Percentiles rank a stretch among this genome's conserved stretches.
Evolutionary conservation across 2,797 vertebrate genomes (phyloP).

Genomic region (Sebastiscus albofasciatus): DNA sequence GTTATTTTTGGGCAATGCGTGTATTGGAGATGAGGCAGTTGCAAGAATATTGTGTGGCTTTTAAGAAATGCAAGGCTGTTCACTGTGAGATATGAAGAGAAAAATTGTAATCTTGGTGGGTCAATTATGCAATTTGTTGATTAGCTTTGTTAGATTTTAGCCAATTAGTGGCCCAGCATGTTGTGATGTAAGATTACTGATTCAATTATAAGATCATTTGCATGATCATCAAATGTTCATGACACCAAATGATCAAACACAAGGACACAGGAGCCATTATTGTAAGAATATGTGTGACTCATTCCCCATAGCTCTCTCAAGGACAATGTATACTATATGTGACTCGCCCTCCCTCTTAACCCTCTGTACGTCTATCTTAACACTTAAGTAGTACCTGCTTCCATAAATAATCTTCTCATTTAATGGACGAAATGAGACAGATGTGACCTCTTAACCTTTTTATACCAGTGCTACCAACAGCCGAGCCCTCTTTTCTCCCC

Average conservation of each 20-base stretch:
- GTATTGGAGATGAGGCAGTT: background rate
- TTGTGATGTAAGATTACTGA: background rate
- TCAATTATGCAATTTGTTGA: background rate
- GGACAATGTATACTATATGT: constrained; percentile 5
- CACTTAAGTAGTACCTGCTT: background rate
- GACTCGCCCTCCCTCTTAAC: background rate
- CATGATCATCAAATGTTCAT: background rate
- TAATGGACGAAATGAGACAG: constrained; percentile 35
- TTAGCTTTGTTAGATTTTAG: background rate
- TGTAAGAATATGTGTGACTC: constrained; percentile 23
- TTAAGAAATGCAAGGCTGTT: background rate
- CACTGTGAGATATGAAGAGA: background rate
- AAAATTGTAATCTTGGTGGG: background rate
- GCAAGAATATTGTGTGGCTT: background rate
- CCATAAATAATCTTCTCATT: constrained; percentile 40
- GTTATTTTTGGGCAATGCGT: background rate
- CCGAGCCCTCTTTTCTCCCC: background rate
- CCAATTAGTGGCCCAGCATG: constrained; percentile 1
- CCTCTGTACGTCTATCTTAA: background rate
- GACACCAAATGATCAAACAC: background rate
- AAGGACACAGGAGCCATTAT: constrained; percentile 34
- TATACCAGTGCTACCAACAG: background rate
- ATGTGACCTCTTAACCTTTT: constrained; percentile 33
- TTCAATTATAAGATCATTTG: background rate
- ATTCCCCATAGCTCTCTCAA: background rate